Evolutionary conservation across 1,140 invertebrate genomes (phyloP).

Genomic region (Aphis gossypii): DNA sequence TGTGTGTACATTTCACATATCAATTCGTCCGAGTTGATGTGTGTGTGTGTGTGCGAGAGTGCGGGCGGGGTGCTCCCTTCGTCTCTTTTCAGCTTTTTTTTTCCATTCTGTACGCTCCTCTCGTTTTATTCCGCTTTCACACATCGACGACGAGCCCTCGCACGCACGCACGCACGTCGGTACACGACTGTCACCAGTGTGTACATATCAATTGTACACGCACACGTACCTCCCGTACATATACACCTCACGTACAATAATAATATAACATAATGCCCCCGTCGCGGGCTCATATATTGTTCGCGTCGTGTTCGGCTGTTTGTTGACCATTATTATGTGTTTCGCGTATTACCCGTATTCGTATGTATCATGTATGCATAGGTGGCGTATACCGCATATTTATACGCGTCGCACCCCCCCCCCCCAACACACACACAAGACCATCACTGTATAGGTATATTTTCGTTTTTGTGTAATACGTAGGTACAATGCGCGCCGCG

Average conservation of each 20-base stretch:
- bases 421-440: too few species aligned
- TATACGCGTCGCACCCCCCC: not conserved
- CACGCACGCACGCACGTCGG: too few species aligned
- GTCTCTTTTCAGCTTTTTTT: not conserved
- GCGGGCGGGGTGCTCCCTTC: not conserved
- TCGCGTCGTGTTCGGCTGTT: slow-evolving; percentile 1
- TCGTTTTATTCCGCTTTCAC: not conserved
- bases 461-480: not conserved
- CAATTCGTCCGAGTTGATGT: not conserved
- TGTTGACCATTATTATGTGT: slow-evolving; percentile 15
- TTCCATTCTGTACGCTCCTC: not conserved
- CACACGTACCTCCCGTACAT: too few species aligned
- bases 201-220: slow-evolving; percentile 32
- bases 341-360: not conserved
- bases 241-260: too few species aligned
- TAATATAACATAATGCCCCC: too few species aligned
- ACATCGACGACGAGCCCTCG: not conserved
- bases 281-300: not conserved
- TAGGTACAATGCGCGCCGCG: too few species aligned
- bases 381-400: not conserved
- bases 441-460: not conserved
- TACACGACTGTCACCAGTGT: not conserved
- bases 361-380: not conserved
- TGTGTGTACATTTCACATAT: slow-evolving; percentile 40
- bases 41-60: not conserved